Evolutionary conservation across 2,113 vertebrate species (phyloP).

Genomic region (Gymnogyps californianus): DNA sequence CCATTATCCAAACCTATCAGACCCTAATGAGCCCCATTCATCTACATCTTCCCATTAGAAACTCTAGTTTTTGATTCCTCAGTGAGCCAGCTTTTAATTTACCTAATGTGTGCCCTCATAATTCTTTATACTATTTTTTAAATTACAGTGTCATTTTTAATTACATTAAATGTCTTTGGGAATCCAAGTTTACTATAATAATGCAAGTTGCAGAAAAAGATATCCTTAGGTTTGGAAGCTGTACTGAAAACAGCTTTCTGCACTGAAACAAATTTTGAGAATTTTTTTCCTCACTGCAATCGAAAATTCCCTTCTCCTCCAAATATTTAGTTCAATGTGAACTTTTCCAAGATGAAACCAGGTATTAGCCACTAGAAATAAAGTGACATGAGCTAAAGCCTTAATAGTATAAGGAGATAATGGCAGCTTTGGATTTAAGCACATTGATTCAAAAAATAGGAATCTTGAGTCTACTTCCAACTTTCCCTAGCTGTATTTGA

Average conservation of each 20-base stretch:
- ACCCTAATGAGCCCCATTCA: constrained; percentile 31
- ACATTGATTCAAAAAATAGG: not conserved
- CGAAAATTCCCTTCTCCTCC: not conserved
- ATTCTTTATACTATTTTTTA: not conserved
- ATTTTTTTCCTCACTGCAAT: not conserved
- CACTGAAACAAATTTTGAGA: not conserved
- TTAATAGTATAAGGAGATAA: not conserved
- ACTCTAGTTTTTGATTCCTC: not conserved
- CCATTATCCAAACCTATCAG: constrained; percentile 11
- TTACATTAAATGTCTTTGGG: not conserved
- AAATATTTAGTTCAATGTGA: not conserved
- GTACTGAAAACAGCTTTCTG: not conserved
- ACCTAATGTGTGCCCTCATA: not conserved
- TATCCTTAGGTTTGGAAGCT: not conserved
- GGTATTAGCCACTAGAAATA: not conserved
- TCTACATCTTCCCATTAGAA: constrained; percentile 15
- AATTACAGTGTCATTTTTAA: constrained; percentile 1
- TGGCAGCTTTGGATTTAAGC: not conserved
- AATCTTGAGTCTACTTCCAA: not conserved
- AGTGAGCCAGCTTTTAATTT: not conserved
- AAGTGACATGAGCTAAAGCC: not conserved
- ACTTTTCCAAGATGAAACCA: not conserved
- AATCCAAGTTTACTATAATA: constrained; percentile 1
- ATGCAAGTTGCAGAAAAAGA: not conserved
- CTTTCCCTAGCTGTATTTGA: not conserved